Evolutionary conservation across 2,888 invertebrate genomes (phyloP).

Genomic region (Aplocera efformata): DNA sequence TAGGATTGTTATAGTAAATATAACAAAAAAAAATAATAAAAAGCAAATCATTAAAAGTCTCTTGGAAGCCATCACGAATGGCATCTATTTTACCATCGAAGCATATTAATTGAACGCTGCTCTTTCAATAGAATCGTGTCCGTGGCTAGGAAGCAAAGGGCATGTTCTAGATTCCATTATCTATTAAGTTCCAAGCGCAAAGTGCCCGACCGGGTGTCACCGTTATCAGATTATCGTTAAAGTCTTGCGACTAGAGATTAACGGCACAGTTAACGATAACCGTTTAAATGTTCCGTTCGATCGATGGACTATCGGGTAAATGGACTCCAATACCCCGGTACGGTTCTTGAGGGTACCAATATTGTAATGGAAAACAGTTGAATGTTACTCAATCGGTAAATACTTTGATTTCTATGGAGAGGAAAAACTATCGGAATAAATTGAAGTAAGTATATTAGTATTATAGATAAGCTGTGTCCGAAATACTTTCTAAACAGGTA

Average conservation of each 20-base stretch:
- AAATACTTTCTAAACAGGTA: too few species aligned
- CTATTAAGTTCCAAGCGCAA: conserved; percentile 12
- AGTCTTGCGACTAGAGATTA: conserved; percentile 23
- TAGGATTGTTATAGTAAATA: too few species aligned
- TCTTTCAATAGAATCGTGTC: not conserved
- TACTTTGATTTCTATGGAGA: too few species aligned
- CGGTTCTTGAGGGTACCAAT: conserved; percentile 1
- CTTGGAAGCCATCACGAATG: too few species aligned
- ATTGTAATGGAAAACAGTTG: too few species aligned
- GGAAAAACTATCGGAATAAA: too few species aligned
- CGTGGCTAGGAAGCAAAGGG: not conserved
- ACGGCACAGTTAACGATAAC: conserved; percentile 26
- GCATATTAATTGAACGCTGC: too few species aligned
- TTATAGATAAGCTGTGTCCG: too few species aligned
- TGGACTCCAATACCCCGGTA: conserved; percentile 9
- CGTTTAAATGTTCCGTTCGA: conserved; percentile 16
- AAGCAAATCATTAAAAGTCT: too few species aligned
- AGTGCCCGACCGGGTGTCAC: conserved; percentile 17
- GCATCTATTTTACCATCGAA: too few species aligned
- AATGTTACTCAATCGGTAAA: not conserved
- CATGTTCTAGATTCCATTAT: conserved; percentile 6
- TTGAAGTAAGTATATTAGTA: too few species aligned
- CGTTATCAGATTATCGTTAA: conserved; percentile 29
- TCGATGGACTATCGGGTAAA: conserved; percentile 7
- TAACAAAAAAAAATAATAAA: too few species aligned